Evolutionary conservation across 2,797 vertebrate genomes (phyloP).

Genomic region (Schizopygopsis malacanthus): DNA sequence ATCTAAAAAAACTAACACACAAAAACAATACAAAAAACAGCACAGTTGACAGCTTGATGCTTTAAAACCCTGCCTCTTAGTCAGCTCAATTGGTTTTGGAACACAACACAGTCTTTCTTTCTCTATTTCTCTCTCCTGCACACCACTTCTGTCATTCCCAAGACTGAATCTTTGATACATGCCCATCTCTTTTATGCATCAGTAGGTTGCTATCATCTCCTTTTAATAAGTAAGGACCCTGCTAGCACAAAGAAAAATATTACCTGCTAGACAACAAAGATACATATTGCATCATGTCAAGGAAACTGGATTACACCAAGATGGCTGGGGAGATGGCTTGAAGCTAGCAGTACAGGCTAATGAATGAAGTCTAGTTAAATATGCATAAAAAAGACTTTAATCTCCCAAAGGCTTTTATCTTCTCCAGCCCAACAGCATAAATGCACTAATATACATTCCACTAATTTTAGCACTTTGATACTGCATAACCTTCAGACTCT

Average conservation of each 20-base stretch:
- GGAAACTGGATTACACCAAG: constrained; percentile 24
- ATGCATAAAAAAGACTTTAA: constrained; percentile 38
- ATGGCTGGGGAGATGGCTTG: constrained; percentile 11
- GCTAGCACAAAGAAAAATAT: constrained; percentile 37
- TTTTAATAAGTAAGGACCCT: constrained; percentile 45
- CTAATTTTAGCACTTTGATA: constrained; percentile 30
- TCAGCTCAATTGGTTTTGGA: background rate
- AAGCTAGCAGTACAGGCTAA: constrained; percentile 19
- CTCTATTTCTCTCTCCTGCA: background rate
- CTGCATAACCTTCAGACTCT: constrained; percentile 59
- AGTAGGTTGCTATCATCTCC: constrained; percentile 19
- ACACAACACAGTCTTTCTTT: background rate
- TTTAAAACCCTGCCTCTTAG: background rate
- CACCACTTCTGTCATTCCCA: constrained; percentile 9
- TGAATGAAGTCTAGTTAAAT: constrained; percentile 41
- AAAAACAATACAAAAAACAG: background rate
- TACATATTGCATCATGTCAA: constrained; percentile 23
- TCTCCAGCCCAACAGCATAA: constrained; percentile 54
- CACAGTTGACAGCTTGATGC: background rate
- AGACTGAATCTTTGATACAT: constrained; percentile 33
- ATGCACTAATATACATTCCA: constrained; percentile 56
- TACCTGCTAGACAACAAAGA: constrained; percentile 36
- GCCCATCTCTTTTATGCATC: constrained; percentile 39
- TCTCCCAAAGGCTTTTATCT: constrained; percentile 46
- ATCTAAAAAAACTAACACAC: background rate